Conservation (phyloP, 2,888 invertebrate species). For the Eretmocerus hayati region DNA sequence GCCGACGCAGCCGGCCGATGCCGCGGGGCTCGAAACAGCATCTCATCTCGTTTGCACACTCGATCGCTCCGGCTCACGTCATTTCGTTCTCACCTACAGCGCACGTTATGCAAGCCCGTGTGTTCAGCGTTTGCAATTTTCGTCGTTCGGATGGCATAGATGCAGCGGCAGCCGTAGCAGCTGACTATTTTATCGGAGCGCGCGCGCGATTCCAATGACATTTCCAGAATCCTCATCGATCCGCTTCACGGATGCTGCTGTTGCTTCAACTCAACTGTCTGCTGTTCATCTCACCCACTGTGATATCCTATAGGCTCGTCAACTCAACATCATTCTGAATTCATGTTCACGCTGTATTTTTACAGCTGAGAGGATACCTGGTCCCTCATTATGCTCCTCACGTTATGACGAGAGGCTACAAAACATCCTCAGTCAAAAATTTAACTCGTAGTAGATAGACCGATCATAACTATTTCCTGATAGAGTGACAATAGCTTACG, state of each 20-base stretch:
- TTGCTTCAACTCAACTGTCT: neutral
- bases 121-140: neutral
- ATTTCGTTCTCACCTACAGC: neutral
- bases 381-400: no score
- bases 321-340: no score
- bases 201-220: conserved; percentile 8
- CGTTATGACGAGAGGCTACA: no score
- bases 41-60: neutral
- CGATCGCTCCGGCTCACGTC: neutral
- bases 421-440: no score
- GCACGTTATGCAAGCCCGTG: conserved; percentile 18
- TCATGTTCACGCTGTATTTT: no score
- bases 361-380: no score
- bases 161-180: neutral
- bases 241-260: conserved; percentile 2
- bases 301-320: no score
- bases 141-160: neutral
- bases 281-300: no score
- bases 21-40: neutral
- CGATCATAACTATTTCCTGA: no score
- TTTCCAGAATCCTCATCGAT: conserved; percentile 20
- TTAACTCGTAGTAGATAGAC: no score
- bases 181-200: conserved; percentile 4
- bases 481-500: no score
- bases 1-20: neutral